phyloP scores from a whole-genome alignment of 2,888 invertebrate species.

The Poecilobothrus nobilitatus region DNA sequence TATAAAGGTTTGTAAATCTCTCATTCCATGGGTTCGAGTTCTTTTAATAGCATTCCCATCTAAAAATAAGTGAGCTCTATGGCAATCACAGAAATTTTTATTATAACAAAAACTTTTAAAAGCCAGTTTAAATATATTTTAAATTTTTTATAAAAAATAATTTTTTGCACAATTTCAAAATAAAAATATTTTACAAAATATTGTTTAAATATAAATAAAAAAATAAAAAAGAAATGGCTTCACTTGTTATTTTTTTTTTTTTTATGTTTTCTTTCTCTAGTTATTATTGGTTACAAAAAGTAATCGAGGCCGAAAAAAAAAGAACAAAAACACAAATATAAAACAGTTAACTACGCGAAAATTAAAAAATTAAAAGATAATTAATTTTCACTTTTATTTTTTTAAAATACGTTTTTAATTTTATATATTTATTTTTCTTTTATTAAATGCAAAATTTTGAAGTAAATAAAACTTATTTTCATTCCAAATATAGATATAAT shows the following conservation, averaged over 20 bases:
- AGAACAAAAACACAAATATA: too few species aligned
- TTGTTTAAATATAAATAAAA: too few species aligned
- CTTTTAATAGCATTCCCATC: not conserved
- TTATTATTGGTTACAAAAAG: too few species aligned
- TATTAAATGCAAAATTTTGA: not conserved
- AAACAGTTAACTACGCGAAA: too few species aligned
- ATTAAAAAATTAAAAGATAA: too few species aligned
- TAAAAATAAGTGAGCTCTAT: not conserved
- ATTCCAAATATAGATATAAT: too few species aligned
- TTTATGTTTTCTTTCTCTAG: too few species aligned
- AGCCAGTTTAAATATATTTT: not conserved
- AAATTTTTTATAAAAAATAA: not conserved
- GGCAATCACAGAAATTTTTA: constrained; percentile 2
- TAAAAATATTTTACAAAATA: too few species aligned
- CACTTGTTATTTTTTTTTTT: not conserved
- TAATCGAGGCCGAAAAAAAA: too few species aligned
- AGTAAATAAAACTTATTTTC: too few species aligned
- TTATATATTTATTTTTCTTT: not conserved
- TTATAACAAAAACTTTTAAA: not conserved
- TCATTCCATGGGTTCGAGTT: constrained; percentile 20
- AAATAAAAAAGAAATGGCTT: not conserved
- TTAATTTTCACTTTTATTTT: too few species aligned
- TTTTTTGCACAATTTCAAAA: not conserved
- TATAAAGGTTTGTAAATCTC: constrained; percentile 47
- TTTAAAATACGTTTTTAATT: too few species aligned